Base-by-base conservation (phyloP, 2,113 vertebrate species). In the Brienomyrus brachyistius region DNA sequence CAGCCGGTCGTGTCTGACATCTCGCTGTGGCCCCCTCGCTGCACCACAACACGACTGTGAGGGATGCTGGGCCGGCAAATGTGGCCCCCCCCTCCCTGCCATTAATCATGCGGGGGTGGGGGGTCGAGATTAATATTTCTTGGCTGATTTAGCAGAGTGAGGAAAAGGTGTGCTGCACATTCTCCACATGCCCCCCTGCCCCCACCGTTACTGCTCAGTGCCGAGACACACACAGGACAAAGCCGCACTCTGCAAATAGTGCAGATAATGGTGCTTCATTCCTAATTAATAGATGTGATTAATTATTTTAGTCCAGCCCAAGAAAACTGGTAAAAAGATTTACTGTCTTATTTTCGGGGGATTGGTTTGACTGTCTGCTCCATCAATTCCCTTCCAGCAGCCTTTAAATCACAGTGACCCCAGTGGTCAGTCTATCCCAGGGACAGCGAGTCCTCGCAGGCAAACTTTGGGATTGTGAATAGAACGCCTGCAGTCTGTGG, bases 61-160 rank as follows among this genome's bases (percentile, higher is more conserved):
- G 91, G 89, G 87, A 91, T 93, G 94, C 91, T 94, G 93, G 90
- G 93, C 93, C 94, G 94, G 94, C 94, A 66, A 92, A 90, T 94
- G 89, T 90, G 87, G 66, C 8, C n/a, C 86, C 31, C 31, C 52
- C 89, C 91, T 90, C 92, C 92, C 86, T 89, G 27, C 91, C 94
- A 95, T 96, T 93, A 94, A 95, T 95, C 94, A 95, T 91, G 90
- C 85, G 3, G 31, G 19, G 6, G 23, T 27, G 59, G 59, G 23
- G 48, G 86, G 94, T 94, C 95, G 94, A 70, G 77, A 91, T 91
- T 92, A 92, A 94, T 94, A 92, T 92, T 89, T 88, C 54, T 86
- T 80, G 93, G 87, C 89, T 93, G 92, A 92, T 93, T 91, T 91
- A 89, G 90, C 86, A 62, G 50, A 43, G n/a, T 13, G 70, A 66